Percentiles rank a stretch among this genome's conserved stretches.
phyloP scores from a whole-genome alignment of 2,888 invertebrate genomes.

The Azorinus chamasolen region DNA sequence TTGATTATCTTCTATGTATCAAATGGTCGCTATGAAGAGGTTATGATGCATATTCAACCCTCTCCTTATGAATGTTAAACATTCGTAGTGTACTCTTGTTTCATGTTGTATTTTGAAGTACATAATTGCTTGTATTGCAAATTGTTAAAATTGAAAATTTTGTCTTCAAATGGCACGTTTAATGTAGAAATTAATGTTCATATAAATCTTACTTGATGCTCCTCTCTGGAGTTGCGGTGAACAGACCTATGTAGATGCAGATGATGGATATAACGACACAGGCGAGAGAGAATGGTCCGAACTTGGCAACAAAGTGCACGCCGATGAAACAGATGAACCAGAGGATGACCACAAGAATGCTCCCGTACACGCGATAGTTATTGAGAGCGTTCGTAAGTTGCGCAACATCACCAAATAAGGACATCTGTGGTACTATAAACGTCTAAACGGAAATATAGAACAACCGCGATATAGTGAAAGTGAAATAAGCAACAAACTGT shows the following conservation, averaged over 20 bases:
- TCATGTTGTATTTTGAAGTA: too few species aligned
- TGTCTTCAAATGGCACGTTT: too few species aligned
- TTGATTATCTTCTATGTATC: too few species aligned
- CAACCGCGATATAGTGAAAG: too few species aligned
- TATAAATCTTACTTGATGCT: conserved; percentile 76
- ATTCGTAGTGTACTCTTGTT: too few species aligned
- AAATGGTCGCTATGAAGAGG: too few species aligned
- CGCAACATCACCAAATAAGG: conserved; percentile 93
- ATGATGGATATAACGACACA: conserved; percentile 98
- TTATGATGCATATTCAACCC: too few species aligned
- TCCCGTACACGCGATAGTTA: conserved; percentile 99
- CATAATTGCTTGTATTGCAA: too few species aligned
- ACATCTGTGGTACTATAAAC: conserved; percentile 89
- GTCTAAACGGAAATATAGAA: conserved; percentile 67
- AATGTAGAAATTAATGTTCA: too few species aligned
- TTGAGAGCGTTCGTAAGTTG: conserved; percentile 92
- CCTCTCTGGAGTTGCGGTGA: conserved; percentile 86
- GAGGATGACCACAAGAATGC: conserved; percentile 94
- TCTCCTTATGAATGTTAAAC: too few species aligned
- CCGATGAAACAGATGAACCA: conserved; percentile 97
- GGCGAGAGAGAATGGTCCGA: conserved; percentile 97
- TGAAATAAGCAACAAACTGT: too few species aligned
- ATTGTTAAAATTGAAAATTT: too few species aligned
- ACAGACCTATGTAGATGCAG: conserved; percentile 98
- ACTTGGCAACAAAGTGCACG: conserved; percentile 99